phyloP scores from a whole-genome alignment of 1,140 invertebrate species.

The Hyphantria cunea region DNA sequence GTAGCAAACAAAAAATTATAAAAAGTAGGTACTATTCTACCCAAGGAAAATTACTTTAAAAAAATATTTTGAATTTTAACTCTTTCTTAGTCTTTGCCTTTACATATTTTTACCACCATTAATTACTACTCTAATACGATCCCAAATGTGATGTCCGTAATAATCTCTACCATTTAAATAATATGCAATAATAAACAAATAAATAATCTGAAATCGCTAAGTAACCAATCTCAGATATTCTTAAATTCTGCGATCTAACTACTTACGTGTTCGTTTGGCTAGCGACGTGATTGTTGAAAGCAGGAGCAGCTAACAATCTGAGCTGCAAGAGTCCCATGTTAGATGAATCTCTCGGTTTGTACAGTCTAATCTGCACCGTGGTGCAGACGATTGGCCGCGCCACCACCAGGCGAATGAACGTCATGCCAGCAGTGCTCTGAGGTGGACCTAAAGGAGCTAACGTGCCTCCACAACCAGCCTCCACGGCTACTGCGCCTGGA shows the following conservation, averaged over 20 bases:
- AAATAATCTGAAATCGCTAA: too few relatives aligned
- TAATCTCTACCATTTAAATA: too few relatives aligned
- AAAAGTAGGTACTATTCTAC: too few relatives aligned
- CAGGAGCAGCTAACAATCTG: slow-evolving; percentile 90
- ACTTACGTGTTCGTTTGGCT: slow-evolving; percentile 41
- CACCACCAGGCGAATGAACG: slow-evolving; percentile 91
- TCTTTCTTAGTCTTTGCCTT: too few relatives aligned
- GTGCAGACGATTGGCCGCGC: slow-evolving; percentile 91
- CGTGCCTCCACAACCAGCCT: slow-evolving; percentile 84
- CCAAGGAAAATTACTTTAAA: too few relatives aligned
- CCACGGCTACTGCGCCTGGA: slow-evolving; percentile 94
- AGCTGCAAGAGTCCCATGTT: slow-evolving; percentile 95
- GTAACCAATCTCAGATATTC: too few relatives aligned
- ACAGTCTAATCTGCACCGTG: slow-evolving; percentile 84
- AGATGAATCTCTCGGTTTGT: slow-evolving; percentile 92
- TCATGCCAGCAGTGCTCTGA: slow-evolving; percentile 91
- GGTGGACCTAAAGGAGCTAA: slow-evolving; percentile 79
- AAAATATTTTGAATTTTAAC: too few relatives aligned
- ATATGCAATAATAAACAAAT: too few relatives aligned
- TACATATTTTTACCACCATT: too few relatives aligned
- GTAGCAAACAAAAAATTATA: too few relatives aligned
- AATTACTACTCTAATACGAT: too few relatives aligned
- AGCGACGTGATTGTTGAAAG: slow-evolving; percentile 61
- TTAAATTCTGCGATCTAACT: not conserved
- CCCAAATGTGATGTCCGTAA: too few relatives aligned